Conservation (phyloP, 1,140 invertebrate species). For the Gryllus bimaculatus region DNA sequence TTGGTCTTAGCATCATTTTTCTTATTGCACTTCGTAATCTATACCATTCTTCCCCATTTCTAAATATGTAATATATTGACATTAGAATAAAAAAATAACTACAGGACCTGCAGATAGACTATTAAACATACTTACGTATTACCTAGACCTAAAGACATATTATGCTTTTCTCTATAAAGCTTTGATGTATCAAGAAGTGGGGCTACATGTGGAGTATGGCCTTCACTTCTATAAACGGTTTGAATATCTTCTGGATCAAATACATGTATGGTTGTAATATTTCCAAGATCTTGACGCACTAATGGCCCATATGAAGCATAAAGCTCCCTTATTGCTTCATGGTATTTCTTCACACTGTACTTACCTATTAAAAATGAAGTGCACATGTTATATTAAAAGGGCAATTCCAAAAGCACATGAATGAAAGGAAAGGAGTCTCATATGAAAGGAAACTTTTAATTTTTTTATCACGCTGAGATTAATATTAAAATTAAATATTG, state of each 20-base stretch:
- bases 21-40: constrained; percentile 35
- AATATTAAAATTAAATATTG: too few relatives aligned
- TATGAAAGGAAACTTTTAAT: too few relatives aligned
- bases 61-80: constrained; percentile 24
- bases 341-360: constrained; percentile 30
- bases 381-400: too few relatives aligned
- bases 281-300: constrained; percentile 30
- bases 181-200: constrained; percentile 42
- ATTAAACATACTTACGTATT: constrained; percentile 37
- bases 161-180: constrained; percentile 38
- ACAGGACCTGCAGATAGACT: neutral
- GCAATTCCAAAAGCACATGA: too few relatives aligned
- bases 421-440: too few relatives aligned
- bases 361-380: constrained; percentile 24
- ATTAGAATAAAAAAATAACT: neutral
- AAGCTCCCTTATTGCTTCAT: constrained; percentile 28
- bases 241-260: constrained; percentile 35
- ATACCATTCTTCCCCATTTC: constrained; percentile 45
- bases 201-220: constrained; percentile 38
- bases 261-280: constrained; percentile 30
- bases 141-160: constrained; percentile 43
- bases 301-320: constrained; percentile 31
- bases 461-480: too few relatives aligned
- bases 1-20: constrained; percentile 38
- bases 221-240: constrained; percentile 34